A percentile compares a stretch with the other conserved stretches of the same genome.
Evolutionary conservation across 2,797 vertebrate genomes (phyloP).

Genomic region (Chanos chanos): DNA sequence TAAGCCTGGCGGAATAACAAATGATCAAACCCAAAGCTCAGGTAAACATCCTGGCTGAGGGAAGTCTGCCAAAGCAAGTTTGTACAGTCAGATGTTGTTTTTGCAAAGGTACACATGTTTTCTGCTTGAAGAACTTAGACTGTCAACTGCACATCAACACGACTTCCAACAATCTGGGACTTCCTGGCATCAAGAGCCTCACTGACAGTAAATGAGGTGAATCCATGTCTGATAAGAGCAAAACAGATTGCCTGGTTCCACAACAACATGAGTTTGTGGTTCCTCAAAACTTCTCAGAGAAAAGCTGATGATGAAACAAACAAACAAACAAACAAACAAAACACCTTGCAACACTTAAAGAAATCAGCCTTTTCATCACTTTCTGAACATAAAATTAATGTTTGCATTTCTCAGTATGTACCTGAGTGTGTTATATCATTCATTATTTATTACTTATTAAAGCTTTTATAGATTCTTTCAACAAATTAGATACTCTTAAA

Average conservation of each 20-base stretch:
- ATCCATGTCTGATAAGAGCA: constrained; percentile 44
- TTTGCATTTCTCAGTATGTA: too few relatives aligned
- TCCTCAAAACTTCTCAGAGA: not conserved
- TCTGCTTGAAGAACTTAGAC: constrained; percentile 15
- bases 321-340: too few relatives aligned
- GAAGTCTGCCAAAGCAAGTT: constrained; percentile 1
- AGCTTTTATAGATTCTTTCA: too few relatives aligned
- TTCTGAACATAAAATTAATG: too few relatives aligned
- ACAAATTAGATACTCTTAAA: too few relatives aligned
- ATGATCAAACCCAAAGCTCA: too few relatives aligned
- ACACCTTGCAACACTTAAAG: too few relatives aligned
- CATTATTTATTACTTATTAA: too few relatives aligned
- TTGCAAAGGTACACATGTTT: constrained; percentile 6
- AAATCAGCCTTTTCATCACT: too few relatives aligned
- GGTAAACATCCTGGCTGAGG: too few relatives aligned
- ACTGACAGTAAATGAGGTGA: constrained; percentile 62
- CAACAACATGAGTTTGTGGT: not conserved
- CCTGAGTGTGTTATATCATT: too few relatives aligned
- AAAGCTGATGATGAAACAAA: not conserved
- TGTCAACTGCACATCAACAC: constrained; percentile 20
- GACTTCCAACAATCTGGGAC: constrained; percentile 15
- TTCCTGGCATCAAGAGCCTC: constrained; percentile 54
- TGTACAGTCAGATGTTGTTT: constrained; percentile 13
- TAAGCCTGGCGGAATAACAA: too few relatives aligned
- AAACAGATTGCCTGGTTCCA: not conserved